Evolutionary conservation across 2,797 vertebrate genomes (phyloP), one percentile per base, ranked within the genome.

Genomic region (Phyllotis vaccarum): DNA sequence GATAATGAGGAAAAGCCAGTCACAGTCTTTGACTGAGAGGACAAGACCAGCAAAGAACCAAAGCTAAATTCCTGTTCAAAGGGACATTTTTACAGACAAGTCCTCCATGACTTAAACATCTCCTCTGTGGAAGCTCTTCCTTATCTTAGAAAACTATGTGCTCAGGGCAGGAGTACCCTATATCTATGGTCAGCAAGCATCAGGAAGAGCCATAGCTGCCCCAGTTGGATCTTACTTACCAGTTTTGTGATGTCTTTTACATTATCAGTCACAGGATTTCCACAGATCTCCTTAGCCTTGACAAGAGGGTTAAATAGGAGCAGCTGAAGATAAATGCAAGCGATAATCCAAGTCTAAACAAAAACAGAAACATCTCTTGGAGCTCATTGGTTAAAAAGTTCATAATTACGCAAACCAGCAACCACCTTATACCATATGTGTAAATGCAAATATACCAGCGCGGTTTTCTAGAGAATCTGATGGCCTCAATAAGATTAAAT

Each of bases 241-340:
- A 99, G 83, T 98, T 98, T 98, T 92, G 97, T 97, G 97, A 99
- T 98, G 95, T 99, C 98, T 98, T 98, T 98, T 98, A 99, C 98
- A 98, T 99, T 98, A 98, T 99, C 98, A 95, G 99, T 99, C 96
- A 99, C 98, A 74, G 98, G 98, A 98, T 98, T 99, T 98, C 97
- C 97, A 74, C 99, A 99, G 98, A 98, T 98, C 92, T 98, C 98
- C 96, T 98, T 97, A 96, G 98, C 97, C 98, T 97, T 98, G 97
- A 98, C 97, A 83, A 98, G 97, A 97, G 98, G 98, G 98, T 98
- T 98, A 97, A 99, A 98, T 29, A 99, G 98, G 98, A 99, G 98
- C 92, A 99, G 98, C 90, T 98, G 99, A 98, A 99, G 98, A 98
- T 98, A 99, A 98, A 99, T 98, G 98, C 98, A 99, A 98, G 98